These are phyloP conservation scores for Nesogale talazaci DNA, from an alignment of 2,113 vertebrate species.

Conservation along the genomic window DNA sequence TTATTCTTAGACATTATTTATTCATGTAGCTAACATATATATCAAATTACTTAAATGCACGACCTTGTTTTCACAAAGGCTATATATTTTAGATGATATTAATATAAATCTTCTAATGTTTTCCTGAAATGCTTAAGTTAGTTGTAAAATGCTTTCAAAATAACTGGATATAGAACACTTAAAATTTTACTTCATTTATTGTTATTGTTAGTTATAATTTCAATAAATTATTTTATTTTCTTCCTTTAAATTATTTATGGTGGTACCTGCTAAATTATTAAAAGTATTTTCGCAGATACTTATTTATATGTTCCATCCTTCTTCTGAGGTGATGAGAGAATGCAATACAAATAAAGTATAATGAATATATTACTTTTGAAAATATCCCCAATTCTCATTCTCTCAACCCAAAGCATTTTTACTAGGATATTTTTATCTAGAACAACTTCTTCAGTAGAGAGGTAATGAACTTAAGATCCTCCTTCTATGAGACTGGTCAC, in stretches of 20 bases:
- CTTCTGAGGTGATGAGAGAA: background rate
- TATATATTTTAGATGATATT: background rate
- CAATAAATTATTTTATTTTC: background rate
- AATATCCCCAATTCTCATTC: background rate
- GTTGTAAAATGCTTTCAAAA: background rate
- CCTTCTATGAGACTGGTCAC: background rate
- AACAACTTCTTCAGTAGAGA: background rate
- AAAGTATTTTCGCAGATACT: background rate
- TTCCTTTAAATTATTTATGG: background rate
- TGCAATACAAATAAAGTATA: background rate
- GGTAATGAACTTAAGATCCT: background rate
- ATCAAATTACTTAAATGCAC: background rate
- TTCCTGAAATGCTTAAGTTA: background rate
- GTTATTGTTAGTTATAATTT: background rate
- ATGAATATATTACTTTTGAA: background rate
- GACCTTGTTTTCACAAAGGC: background rate
- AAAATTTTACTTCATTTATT: background rate
- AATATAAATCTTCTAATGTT: rapidly evolving
- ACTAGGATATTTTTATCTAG: background rate
- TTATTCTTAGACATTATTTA: background rate
- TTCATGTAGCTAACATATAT: background rate
- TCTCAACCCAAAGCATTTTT: background rate
- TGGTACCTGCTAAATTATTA: background rate
- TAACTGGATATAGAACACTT: background rate
- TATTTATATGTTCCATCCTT: background rate